Base-by-base conservation (phyloP, 1,140 invertebrate species). In the Drosophila equinoxialis region DNA sequence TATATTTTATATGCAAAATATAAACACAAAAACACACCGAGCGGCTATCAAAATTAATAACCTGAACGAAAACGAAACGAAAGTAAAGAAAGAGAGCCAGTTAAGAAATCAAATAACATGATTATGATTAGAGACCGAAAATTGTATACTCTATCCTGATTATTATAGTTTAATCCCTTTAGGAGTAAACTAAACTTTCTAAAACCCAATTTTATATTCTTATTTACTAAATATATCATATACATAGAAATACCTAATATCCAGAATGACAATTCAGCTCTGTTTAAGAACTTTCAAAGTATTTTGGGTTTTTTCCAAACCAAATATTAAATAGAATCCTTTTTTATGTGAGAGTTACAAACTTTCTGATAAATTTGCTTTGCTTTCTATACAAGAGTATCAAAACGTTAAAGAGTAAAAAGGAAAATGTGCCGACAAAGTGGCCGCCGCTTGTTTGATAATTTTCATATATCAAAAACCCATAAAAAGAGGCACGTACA, bases 391-490 rank as follows among this genome's bases (percentile, higher is more conserved):
- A 0, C 1, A 51, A 51, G 45, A 23, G 45, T 20, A 51, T 51
- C 26, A 37, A 65, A 37, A 68, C 39, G 23, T 59, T 45, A 35
- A 63, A 74, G 51, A 65, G 68, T 65, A 65, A 76, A 86, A 83
- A 72, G 76, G 68, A 77, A 77, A 75, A 79, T 77, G 79, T 86
- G 83, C 83, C 83, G 83, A 86, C 83, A 82, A 86, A 86, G 79
- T 73, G 66, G 41, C 58, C 48, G 64, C 55, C 42, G 39, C 20
- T 62, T 65, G 55, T 73, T 77, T 68, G 75, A 86, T 86, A 85
- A 77, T 86, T 77, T 86, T 79, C 69, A 87, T 87, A 87, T 80
- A 86, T 87, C 84, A 83, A 87, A 83, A 76, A 69, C 48, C 80
- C 74, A 87, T 89, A 84, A 78, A 87, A 89, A 79, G 76, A 69